phyloP scores from a whole-genome alignment of 1,140 invertebrate genomes.

The Oncopodura yosiiana region DNA sequence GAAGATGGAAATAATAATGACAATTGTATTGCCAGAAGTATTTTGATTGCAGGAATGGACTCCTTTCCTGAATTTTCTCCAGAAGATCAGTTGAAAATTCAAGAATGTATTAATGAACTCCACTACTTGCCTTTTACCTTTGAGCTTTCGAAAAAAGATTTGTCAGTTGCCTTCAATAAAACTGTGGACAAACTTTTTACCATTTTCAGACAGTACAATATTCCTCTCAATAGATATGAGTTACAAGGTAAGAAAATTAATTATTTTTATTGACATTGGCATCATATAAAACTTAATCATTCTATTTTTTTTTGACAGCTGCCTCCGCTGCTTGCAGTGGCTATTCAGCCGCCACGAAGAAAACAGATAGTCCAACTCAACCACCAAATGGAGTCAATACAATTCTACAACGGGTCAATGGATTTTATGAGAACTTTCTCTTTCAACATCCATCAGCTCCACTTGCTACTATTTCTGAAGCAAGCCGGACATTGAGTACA shows the following conservation, averaged over 20 bases:
- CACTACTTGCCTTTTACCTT: constrained; percentile 27
- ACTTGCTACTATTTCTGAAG: background rate
- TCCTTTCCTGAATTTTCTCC: constrained; percentile 8
- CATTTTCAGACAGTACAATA: constrained; percentile 23
- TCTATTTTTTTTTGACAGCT: constrained; percentile 7
- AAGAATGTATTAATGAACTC: constrained; percentile 18
- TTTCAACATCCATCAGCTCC: too few relatives aligned
- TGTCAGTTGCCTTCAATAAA: constrained; percentile 6
- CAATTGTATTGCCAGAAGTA: background rate
- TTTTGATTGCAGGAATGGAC: background rate
- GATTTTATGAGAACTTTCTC: constrained; percentile 5
- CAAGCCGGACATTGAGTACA: background rate
- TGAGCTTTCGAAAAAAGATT: constrained; percentile 13
- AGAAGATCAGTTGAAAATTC: constrained; percentile 19
- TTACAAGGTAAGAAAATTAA: constrained; percentile 11
- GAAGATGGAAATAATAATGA: background rate
- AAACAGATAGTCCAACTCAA: constrained; percentile 16
- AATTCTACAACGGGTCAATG: background rate
- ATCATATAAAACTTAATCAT: background rate
- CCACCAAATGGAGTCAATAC: background rate
- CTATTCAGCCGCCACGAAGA: too few relatives aligned
- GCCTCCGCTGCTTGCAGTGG: constrained; percentile 13
- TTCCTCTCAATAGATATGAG: constrained; percentile 15
- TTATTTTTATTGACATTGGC: background rate
- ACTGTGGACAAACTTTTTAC: constrained; percentile 10